A percentile compares a stretch with the other conserved stretches of the same genome.
Conservation (phyloP, 2,888 invertebrate species). For the Meta bourneti region DNA sequence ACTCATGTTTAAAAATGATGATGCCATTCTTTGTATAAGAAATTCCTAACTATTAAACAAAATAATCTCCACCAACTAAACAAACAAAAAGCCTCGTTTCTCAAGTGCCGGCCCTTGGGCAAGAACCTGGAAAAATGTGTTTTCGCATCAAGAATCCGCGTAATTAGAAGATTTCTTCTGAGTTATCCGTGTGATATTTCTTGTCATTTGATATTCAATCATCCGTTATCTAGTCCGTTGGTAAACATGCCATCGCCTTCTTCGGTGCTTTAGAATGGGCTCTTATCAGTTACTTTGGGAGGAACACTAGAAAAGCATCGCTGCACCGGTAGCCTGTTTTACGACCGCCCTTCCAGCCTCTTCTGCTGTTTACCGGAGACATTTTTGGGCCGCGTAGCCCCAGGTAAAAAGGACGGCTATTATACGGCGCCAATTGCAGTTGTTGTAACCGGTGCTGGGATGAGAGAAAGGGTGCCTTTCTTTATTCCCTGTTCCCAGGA, state of each 20-base stretch:
- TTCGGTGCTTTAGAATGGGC: conserved; percentile 33
- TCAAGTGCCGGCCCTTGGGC: neutral
- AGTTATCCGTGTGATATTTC: neutral
- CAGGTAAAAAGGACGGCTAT: conserved; percentile 54
- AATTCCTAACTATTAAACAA: neutral
- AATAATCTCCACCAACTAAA: neutral
- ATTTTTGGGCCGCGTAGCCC: conserved; percentile 29
- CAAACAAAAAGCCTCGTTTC: neutral
- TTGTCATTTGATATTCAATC: conserved; percentile 28
- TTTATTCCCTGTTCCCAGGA: conserved; percentile 36
- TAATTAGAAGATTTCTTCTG: neutral
- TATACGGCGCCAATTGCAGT: conserved; percentile 60
- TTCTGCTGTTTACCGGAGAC: conserved; percentile 52
- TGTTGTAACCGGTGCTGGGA: conserved; percentile 45
- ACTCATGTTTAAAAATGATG: neutral
- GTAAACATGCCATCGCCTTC: conserved; percentile 25
- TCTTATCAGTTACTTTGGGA: conserved; percentile 46
- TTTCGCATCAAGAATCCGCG: neutral
- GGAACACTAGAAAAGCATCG: conserved; percentile 10
- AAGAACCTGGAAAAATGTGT: neutral
- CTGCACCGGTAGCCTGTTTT: conserved; percentile 30
- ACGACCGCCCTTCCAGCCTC: conserved; percentile 33
- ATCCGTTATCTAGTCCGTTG: conserved; percentile 27
- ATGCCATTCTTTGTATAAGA: neutral
- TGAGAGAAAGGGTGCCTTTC: conserved; percentile 22